phyloP scores from a whole-genome alignment of 2,797 vertebrate genomes.

The Onychomys torridus region DNA sequence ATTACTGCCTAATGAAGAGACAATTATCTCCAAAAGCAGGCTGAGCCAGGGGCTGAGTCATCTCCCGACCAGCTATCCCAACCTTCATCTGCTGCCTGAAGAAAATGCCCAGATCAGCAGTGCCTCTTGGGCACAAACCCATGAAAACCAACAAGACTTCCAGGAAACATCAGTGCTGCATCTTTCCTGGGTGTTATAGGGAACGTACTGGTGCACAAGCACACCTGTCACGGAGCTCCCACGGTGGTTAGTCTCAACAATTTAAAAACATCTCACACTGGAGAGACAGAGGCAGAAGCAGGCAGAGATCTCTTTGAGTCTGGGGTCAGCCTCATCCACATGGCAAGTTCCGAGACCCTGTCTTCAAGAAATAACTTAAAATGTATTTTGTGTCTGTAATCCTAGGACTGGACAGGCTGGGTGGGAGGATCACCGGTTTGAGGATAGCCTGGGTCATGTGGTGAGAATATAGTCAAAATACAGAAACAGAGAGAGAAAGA shows the following conservation, averaged over 20 bases:
- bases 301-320: neutral
- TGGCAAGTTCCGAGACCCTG: neutral
- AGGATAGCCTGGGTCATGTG: neutral
- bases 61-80: slow-evolving; percentile 68
- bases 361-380: neutral
- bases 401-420: neutral
- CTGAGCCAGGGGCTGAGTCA: slow-evolving; percentile 96
- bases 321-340: neutral
- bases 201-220: neutral
- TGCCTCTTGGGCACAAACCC: neutral
- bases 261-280: neutral
- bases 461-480: neutral
- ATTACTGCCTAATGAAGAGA: neutral
- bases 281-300: neutral
- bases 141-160: neutral
- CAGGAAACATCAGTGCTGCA: neutral
- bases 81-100: neutral
- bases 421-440: neutral
- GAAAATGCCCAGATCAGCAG: slow-evolving; percentile 74
- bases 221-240: neutral
- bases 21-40: slow-evolving; percentile 1
- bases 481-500: neutral
- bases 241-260: neutral
- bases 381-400: neutral
- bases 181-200: neutral